Conservation (phyloP, 2,888 invertebrate species). For the Cryptocephalus primarius region DNA sequence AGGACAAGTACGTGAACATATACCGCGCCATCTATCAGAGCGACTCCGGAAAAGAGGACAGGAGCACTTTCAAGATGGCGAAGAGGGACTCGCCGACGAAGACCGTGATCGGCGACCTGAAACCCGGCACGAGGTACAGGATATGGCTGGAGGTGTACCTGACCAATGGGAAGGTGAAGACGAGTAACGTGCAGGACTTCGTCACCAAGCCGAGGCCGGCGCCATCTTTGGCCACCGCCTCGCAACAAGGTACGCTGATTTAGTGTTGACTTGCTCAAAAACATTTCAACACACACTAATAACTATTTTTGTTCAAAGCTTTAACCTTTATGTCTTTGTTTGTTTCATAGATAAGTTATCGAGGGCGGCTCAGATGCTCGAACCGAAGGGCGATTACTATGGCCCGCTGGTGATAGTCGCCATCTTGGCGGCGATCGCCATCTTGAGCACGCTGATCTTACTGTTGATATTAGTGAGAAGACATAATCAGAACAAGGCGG, state of each 20-base stretch:
- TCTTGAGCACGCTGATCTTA: slow-evolving; percentile 68
- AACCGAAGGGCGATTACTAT: slow-evolving; percentile 67
- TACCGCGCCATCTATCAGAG: slow-evolving; percentile 76
- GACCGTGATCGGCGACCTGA: slow-evolving; percentile 54
- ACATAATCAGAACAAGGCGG: slow-evolving; percentile 57
- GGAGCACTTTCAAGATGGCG: slow-evolving; percentile 62
- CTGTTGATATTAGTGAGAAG: slow-evolving; percentile 69
- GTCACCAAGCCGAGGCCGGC: slow-evolving; percentile 65
- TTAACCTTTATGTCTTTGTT: not conserved
- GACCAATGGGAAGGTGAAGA: slow-evolving; percentile 81
- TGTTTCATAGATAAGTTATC: slow-evolving; percentile 29
- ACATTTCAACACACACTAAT: too few species aligned
- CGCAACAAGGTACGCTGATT: slow-evolving; percentile 40
- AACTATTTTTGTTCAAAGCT: too few species aligned
- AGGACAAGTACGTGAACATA: slow-evolving; percentile 82
- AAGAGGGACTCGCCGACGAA: slow-evolving; percentile 60
- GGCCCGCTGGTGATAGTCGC: slow-evolving; percentile 81
- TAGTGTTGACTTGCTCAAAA: too few species aligned
- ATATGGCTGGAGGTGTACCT: slow-evolving; percentile 84
- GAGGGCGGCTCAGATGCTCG: slow-evolving; percentile 40
- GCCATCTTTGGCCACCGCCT: slow-evolving; percentile 35
- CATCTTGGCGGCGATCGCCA: slow-evolving; percentile 75
- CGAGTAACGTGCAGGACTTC: slow-evolving; percentile 81
- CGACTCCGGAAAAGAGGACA: slow-evolving; percentile 61
- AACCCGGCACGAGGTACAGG: slow-evolving; percentile 73